Conservation (phyloP, 2,113 vertebrate species). For the Sinocyclocheilus rhinocerous region DNA sequence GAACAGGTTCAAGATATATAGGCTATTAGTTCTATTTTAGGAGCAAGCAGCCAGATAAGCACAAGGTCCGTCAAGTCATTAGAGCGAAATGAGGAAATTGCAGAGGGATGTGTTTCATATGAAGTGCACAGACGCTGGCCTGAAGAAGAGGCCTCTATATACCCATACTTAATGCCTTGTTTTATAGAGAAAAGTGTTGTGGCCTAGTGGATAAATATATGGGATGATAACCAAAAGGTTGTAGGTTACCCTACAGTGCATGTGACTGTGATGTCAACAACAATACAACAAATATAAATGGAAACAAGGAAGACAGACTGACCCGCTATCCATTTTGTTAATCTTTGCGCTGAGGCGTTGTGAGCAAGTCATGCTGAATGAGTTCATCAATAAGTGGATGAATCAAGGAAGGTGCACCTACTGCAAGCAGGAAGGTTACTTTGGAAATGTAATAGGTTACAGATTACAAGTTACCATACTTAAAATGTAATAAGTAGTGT, state of each 20-base stretch:
- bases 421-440: too few species aligned
- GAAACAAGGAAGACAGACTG: too few species aligned
- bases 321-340: too few species aligned
- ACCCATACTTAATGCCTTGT: not conserved
- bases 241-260: too few species aligned
- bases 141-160: not conserved
- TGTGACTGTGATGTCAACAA: not conserved
- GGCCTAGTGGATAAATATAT: not conserved
- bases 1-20: conserved; percentile 35
- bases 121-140: not conserved
- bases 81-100: conserved; percentile 7
- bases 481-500: too few species aligned
- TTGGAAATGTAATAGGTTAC: too few species aligned
- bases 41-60: conserved; percentile 30
- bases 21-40: conserved; percentile 53
- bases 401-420: too few species aligned
- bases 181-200: not conserved
- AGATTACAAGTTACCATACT: too few species aligned
- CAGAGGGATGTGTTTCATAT: conserved; percentile 26
- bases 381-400: too few species aligned
- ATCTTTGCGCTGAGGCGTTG: too few species aligned
- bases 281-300: not conserved
- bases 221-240: not conserved
- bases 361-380: too few species aligned
- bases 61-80: conserved; percentile 28